Evolutionary conservation across 2,797 vertebrate species (phyloP).

Genomic region (Varecia variegata): DNA sequence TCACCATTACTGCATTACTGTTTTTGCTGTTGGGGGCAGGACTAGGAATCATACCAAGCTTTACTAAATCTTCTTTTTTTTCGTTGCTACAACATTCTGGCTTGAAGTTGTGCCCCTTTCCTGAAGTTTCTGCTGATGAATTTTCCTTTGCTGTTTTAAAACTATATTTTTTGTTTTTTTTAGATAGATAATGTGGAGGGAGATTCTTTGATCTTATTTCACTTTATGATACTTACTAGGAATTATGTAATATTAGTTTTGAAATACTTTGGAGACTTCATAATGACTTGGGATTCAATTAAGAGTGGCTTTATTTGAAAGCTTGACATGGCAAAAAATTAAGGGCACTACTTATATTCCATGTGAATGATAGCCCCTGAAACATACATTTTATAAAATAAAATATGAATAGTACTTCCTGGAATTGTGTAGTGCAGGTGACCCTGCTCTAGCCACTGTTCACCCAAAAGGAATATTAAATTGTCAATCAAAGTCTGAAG

Average conservation of each 20-base stretch:
- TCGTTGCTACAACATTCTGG: not conserved
- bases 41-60: not conserved
- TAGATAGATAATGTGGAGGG: not conserved
- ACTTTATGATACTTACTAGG: not conserved
- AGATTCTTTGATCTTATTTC: conserved; percentile 5
- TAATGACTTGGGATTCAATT: not conserved
- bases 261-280: not conserved
- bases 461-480: not conserved
- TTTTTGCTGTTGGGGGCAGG: not conserved
- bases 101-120: not conserved
- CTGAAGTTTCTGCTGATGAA: not conserved
- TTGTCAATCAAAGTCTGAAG: not conserved
- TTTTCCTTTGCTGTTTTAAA: conserved; percentile 33
- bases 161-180: not conserved
- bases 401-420: not conserved
- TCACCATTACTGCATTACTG: not conserved
- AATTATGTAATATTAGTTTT: conserved; percentile 19
- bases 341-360: not conserved
- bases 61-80: not conserved
- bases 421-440: not conserved
- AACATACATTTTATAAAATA: not conserved
- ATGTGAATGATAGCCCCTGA: not conserved
- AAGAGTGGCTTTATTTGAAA: not conserved
- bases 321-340: not conserved
- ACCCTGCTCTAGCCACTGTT: not conserved